phyloP scores from a whole-genome alignment of 2,888 invertebrate genomes.

The Catocala sponsa region DNA sequence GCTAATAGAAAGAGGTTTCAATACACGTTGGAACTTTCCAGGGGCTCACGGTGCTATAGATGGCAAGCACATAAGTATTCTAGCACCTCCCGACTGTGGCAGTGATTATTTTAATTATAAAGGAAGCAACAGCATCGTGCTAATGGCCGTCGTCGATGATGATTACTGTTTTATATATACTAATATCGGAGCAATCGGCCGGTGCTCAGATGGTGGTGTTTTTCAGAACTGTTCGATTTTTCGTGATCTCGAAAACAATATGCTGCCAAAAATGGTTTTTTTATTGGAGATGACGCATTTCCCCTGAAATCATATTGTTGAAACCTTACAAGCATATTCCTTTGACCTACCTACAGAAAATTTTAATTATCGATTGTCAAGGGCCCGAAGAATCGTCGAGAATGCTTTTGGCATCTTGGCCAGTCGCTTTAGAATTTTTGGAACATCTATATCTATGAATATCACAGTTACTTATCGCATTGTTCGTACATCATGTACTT shows the following conservation, averaged over 20 bases:
- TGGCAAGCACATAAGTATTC: conserved; percentile 29
- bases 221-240: conserved; percentile 25
- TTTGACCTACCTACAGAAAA: conserved; percentile 25
- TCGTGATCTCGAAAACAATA: conserved; percentile 27
- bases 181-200: too few relatives aligned
- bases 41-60: conserved; percentile 22
- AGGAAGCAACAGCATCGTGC: conserved; percentile 30
- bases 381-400: conserved; percentile 27
- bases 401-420: conserved; percentile 20
- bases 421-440: conserved; percentile 30
- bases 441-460: conserved; percentile 29
- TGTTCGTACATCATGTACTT: background rate
- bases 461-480: conserved; percentile 22
- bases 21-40: conserved; percentile 22
- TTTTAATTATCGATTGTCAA: conserved; percentile 28
- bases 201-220: conserved; percentile 25
- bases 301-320: conserved; percentile 29
- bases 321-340: conserved; percentile 30
- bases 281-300: conserved; percentile 30
- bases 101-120: conserved; percentile 17
- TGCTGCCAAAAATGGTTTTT: conserved; percentile 30
- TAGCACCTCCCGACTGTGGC: conserved; percentile 30
- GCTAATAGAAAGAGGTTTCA: conserved; percentile 12
- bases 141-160: conserved; percentile 18
- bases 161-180: conserved; percentile 25